Evolutionary conservation across 2,113 vertebrate species (phyloP).

Genomic region (Psittacula cyanocephala): DNA sequence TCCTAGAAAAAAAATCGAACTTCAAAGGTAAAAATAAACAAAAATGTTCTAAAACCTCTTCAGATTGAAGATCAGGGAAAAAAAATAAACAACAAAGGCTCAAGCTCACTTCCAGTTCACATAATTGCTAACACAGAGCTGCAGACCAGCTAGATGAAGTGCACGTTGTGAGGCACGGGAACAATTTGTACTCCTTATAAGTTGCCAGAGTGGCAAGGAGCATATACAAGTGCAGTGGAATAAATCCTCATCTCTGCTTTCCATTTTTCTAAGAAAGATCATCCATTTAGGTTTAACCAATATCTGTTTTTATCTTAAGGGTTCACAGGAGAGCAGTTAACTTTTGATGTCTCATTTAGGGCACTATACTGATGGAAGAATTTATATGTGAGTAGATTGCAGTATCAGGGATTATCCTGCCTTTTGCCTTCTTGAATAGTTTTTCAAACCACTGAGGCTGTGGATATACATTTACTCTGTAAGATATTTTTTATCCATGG

Average conservation of each 20-base stretch:
- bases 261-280: background rate
- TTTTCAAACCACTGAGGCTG: background rate
- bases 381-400: background rate
- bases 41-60: background rate
- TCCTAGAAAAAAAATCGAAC: constrained; percentile 10
- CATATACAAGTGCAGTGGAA: background rate
- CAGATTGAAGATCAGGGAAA: background rate
- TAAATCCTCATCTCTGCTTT: background rate
- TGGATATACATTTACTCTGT: background rate
- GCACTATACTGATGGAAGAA: background rate
- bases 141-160: background rate
- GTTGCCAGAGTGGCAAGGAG: background rate
- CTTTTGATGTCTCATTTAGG: background rate
- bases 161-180: background rate
- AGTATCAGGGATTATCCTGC: background rate
- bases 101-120: background rate
- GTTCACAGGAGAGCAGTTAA: background rate
- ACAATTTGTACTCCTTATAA: background rate
- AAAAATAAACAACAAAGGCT: background rate
- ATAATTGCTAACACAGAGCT: background rate
- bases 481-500: background rate
- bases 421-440: background rate
- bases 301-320: background rate
- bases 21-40: constrained; percentile 25
- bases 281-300: background rate